Evolutionary conservation across 2,888 invertebrate genomes (phyloP), one percentile per base, ranked within the genome.

Genomic region (Leucoptera coffeella): DNA sequence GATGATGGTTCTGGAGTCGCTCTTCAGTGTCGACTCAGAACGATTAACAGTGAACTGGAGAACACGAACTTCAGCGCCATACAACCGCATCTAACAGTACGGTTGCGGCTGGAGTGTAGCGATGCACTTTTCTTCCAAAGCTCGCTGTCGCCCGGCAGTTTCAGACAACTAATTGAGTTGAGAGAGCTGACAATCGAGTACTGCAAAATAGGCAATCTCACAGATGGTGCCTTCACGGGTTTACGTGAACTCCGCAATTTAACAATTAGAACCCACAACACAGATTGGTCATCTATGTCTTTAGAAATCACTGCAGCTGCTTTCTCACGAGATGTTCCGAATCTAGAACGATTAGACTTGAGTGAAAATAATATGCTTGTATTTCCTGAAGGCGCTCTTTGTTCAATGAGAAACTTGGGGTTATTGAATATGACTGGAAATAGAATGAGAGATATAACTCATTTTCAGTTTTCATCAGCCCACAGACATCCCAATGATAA

Each of bases 61-160:
- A 84, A 84, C 53, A 85, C 85, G 31, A 85, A 85, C 51, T 85
- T 85, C 56, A 84, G 84, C 65, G 84, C 85, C 34, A 86, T 87
- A 40, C 86, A 87, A 58, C 80, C 85, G 27, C 84, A 85, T 49
- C 82, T 85, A 40, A 87, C 87, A 26, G 84, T 84, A 30, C 73
- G 82, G 29, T 59, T 87, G 39, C 73, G 82, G 33, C 74, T 88
- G 30, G 82, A 85, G 57, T 88, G 88, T 62, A 85, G 83, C 58
- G 85, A 85, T 50, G 82, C 81, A 36, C 65, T 86, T 32, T 84
- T 85, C 59, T 84, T 85, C 47, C 85, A 86, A 69, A 85, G 85
- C 59, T 81, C 84, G 25, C 64, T 85, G 31, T 79, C 79, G 43
- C 79, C 84, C 29, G 85, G 82, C 38, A 85, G 85, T 55, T 85